Conservation (phyloP, 2,888 invertebrate genomes). For the Yponomeuta evonymella region DNA sequence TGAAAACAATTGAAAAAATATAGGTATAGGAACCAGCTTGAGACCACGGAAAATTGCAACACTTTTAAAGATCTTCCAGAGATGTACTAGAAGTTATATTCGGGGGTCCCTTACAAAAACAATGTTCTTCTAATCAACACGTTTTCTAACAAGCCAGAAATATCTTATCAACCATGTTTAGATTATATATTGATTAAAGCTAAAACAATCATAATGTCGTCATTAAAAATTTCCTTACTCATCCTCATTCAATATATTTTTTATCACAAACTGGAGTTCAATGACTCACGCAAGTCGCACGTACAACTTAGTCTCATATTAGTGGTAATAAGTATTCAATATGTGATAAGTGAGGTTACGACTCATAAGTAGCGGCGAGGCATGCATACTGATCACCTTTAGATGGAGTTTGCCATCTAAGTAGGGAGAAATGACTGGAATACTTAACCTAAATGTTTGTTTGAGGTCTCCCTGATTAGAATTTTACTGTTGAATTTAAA, state of each 20-base stretch:
- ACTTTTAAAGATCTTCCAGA: too few species aligned
- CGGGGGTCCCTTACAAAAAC: too few species aligned
- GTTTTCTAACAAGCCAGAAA: too few species aligned
- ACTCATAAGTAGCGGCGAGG: constrained; percentile 23
- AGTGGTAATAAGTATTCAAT: constrained; percentile 51
- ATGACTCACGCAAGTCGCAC: constrained; percentile 10
- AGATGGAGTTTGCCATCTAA: neutral
- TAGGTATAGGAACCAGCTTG: too few species aligned
- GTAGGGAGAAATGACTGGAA: neutral
- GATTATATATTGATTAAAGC: too few species aligned
- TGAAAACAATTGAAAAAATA: constrained; percentile 1
- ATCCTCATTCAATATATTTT: neutral
- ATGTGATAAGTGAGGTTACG: constrained; percentile 36
- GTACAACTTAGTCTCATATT: constrained; percentile 37
- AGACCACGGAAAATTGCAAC: too few species aligned
- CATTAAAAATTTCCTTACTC: too few species aligned
- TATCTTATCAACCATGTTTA: too few species aligned
- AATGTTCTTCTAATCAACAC: too few species aligned
- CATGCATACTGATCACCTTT: constrained; percentile 14
- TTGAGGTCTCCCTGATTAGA: neutral
- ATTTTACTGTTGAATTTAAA: neutral
- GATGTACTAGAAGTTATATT: too few species aligned
- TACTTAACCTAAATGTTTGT: neutral
- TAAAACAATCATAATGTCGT: too few species aligned
- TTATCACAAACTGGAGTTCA: neutral